These are phyloP conservation scores for Brachypodius melanocephalos DNA, from an alignment of 2,113 vertebrate genomes.

Conservation along the genomic window DNA sequence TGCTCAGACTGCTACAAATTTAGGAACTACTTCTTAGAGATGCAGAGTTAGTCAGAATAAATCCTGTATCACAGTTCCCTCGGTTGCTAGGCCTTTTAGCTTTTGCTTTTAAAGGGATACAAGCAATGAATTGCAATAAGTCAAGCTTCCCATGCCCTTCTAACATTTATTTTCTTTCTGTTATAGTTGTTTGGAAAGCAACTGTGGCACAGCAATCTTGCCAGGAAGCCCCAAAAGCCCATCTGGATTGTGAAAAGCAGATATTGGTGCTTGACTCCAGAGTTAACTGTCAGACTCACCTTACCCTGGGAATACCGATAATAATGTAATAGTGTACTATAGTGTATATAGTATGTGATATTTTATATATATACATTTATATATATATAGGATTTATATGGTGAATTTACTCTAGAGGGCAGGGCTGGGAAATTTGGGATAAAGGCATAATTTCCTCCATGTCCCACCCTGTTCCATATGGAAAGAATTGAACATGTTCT, in stretches of 20 bases:
- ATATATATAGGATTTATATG: background rate
- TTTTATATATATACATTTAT: background rate
- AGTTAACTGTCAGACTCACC: background rate
- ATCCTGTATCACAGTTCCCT: background rate
- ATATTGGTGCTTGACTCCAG: background rate
- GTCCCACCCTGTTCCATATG: background rate
- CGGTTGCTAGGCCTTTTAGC: background rate
- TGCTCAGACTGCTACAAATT: background rate
- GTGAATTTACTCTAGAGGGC: background rate
- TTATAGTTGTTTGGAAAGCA: background rate
- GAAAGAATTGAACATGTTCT: background rate
- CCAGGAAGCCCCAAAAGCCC: background rate
- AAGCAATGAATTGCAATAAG: background rate
- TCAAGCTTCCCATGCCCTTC: background rate
- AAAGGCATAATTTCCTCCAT: background rate
- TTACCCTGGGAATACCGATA: background rate
- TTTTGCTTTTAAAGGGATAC: background rate
- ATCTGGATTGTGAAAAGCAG: background rate
- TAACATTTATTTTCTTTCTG: background rate
- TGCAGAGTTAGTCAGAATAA: constrained; percentile 43
- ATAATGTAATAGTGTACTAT: fast-evolving
- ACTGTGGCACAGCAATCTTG: background rate
- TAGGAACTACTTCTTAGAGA: background rate
- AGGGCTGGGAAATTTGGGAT: background rate
- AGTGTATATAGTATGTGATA: too few species aligned